Evolutionary conservation across 2,888 invertebrate genomes (phyloP).

Genomic region (Lycia hirtaria): DNA sequence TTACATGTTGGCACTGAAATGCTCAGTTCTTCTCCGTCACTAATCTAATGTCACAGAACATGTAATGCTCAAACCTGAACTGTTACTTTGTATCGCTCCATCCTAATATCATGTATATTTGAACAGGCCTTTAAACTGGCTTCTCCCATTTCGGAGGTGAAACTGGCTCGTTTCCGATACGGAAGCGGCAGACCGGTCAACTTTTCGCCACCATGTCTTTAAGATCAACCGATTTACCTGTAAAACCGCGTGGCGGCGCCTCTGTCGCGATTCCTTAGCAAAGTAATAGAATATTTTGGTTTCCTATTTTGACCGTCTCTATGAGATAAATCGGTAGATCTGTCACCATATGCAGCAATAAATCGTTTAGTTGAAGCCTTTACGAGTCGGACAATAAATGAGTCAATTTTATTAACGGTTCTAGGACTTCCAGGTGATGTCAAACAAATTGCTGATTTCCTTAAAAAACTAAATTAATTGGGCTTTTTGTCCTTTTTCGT

Average conservation of each 20-base stretch:
- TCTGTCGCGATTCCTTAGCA: background rate
- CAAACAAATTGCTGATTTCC: background rate
- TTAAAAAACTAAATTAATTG: background rate
- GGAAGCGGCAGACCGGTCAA: conserved; percentile 16
- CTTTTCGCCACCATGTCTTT: conserved; percentile 3
- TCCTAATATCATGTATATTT: background rate
- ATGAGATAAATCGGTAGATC: background rate
- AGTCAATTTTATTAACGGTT: conserved; percentile 5
- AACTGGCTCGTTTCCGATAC: conserved; percentile 36
- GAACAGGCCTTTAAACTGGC: background rate
- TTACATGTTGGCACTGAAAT: no score
- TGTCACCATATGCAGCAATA: background rate
- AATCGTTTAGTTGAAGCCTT: conserved; percentile 7
- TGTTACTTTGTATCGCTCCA: no score
- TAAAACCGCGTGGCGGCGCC: background rate
- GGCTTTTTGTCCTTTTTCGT: background rate
- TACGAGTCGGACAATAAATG: conserved; percentile 5
- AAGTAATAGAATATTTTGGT: background rate
- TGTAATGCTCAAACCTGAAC: no score
- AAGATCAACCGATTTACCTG: background rate
- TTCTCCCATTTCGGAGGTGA: conserved; percentile 26
- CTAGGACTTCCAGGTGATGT: background rate
- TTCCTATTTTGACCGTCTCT: background rate
- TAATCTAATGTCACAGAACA: no score
- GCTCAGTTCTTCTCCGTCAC: no score